Evolutionary conservation across 1,140 invertebrate species (phyloP).

Genomic region (Aphidius ervi): DNA sequence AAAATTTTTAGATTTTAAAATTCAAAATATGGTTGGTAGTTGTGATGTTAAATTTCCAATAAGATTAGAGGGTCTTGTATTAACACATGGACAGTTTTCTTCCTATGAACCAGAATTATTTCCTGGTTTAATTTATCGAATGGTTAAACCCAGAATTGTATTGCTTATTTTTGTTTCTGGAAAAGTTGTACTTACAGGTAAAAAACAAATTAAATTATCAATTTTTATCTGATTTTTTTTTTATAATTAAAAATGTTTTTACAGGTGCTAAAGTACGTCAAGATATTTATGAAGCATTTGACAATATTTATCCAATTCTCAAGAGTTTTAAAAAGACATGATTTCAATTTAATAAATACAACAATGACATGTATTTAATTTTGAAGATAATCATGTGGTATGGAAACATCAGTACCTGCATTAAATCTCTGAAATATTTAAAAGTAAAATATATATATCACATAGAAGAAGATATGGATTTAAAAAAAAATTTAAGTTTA

Average conservation of each 20-base stretch:
- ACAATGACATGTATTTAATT: constrained; percentile 55
- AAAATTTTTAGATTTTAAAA: constrained; percentile 99
- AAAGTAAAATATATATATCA: too few relatives aligned
- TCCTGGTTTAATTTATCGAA: constrained; percentile 97
- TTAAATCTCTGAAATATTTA: too few relatives aligned
- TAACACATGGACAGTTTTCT: constrained; percentile 97
- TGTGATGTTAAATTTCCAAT: constrained; percentile 99
- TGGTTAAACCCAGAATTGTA: constrained; percentile 99
- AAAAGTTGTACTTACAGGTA: constrained; percentile 93
- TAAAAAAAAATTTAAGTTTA: too few relatives aligned
- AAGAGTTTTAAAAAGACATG: constrained; percentile 87
- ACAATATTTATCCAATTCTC: constrained; percentile 98
- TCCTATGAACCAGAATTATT: constrained; percentile 94
- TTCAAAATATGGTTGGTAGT: constrained; percentile 99
- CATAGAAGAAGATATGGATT: too few relatives aligned
- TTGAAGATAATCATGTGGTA: too few relatives aligned
- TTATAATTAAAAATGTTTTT: constrained; percentile 27
- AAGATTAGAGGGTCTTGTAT: constrained; percentile 90
- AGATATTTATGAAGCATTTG: constrained; percentile 99
- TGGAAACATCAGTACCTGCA: too few relatives aligned
- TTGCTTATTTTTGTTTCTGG: constrained; percentile 98
- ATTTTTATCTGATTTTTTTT: constrained; percentile 9
- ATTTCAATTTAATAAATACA: constrained; percentile 40
- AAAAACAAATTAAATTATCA: constrained; percentile 22
- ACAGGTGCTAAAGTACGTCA: constrained; percentile 93